Base-by-base conservation (phyloP, 2,797 vertebrate genomes). In the Gambusia yucatana region DNA sequence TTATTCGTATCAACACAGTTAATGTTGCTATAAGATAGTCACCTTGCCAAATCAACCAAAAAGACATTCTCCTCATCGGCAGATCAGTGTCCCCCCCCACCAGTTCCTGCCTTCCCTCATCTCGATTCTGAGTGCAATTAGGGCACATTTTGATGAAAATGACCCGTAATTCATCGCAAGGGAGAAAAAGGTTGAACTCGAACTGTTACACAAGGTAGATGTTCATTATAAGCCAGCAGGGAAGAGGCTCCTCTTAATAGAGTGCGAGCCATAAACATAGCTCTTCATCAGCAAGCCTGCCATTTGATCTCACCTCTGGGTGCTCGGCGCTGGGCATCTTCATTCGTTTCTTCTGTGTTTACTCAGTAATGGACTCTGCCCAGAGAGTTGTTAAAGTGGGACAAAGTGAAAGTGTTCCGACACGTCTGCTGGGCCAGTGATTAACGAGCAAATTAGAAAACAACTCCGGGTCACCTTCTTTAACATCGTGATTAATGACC, bases 201-300 rank as follows among this genome's bases (percentile, higher is more conserved):
- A 85, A 87, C 87, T 90, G 80, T 90, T 92, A 87, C 90, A 79
- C 86, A 80, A 94, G 93, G 91, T 92, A 87, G 90, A 91, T 87
- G 91, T 92, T 95, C 93, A 94, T 95, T 94, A 94, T 73, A 88
- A 81, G 89, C 90, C 93, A 92, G 92, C 92, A 87, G 93, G 94
- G 93, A 92, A 94, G 88, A 89, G 75, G 73, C 87, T 89, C 90
- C 75, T 90, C 89, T 92, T 92, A 93, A 94, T 92, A 91, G 91
- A 94, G 92, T 86, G 89, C 72, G 86, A 76, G 86, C 83, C 88
- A 93, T 93, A 94, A 95, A 92, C 94, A 94, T 93, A 87, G 86
- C 92, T 95, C 94, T 93, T 94, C 91, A 93, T 94, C 89, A 91
- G 79, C 46, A 46, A 80, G 77, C 84, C 85, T 69, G 89, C 93